A percentile compares a stretch with the other conserved stretches of the same genome.
Conservation (phyloP, 2,888 invertebrate species). For the Nymphalis c-album region DNA sequence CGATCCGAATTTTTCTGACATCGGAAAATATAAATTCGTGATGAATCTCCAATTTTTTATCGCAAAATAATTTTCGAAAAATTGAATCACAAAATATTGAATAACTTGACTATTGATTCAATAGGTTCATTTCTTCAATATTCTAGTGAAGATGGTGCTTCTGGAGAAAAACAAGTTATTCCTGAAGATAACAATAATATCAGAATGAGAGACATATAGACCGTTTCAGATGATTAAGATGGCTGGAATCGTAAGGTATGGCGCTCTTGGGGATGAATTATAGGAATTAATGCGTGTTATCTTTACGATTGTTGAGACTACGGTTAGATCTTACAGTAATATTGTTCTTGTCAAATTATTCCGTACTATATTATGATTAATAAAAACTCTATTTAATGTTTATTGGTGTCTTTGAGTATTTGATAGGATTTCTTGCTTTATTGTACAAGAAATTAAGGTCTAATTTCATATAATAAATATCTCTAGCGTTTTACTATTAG, state of each 20-base stretch:
- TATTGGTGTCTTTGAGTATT: too few species aligned
- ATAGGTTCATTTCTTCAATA: not conserved
- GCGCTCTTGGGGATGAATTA: conserved; percentile 17
- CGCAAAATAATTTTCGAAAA: not conserved
- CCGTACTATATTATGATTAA: not conserved
- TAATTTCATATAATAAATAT: too few species aligned
- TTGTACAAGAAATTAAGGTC: too few species aligned
- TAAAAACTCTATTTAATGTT: too few species aligned
- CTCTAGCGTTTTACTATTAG: too few species aligned
- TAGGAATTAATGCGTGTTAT: conserved; percentile 26
- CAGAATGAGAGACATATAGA: conserved; percentile 12
- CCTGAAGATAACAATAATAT: conserved; percentile 13
- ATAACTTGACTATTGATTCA: too few species aligned
- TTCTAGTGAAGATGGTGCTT: not conserved
- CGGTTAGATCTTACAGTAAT: conserved; percentile 14
- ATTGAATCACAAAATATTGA: not conserved
- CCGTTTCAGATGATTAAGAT: conserved; percentile 12
- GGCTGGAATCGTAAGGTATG: conserved; percentile 17
- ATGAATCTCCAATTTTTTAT: not conserved
- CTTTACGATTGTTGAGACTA: conserved; percentile 14
- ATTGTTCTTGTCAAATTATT: conserved; percentile 21
- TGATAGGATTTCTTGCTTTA: too few species aligned
- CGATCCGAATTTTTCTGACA: not conserved
- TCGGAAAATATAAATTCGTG: not conserved
- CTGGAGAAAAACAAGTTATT: not conserved